Percentiles rank a stretch among this genome's conserved stretches.
Evolutionary conservation across 1,140 invertebrate species (phyloP).

Genomic region (Apis laboriosa): DNA sequence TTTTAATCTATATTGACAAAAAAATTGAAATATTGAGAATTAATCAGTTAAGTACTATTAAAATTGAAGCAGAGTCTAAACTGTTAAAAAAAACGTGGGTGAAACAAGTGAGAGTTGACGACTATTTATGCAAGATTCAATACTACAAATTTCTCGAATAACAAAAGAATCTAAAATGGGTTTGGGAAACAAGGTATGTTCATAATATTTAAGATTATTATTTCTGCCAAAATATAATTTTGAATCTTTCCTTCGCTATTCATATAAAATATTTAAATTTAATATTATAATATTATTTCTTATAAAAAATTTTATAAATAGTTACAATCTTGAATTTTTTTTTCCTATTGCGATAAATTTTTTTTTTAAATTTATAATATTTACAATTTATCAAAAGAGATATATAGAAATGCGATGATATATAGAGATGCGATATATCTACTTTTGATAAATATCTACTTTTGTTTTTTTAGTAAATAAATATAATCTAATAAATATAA

Average conservation of each 20-base stretch:
- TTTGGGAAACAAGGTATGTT: slow-evolving; percentile 52
- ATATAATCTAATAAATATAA: neutral
- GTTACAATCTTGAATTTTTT: no score
- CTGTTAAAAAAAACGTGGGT: neutral
- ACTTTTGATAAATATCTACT: neutral
- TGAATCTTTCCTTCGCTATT: neutral
- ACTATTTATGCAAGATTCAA: neutral
- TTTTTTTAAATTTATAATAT: neutral
- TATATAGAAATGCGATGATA: no score
- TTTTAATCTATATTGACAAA: neutral
- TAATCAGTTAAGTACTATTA: no score
- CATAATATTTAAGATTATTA: neutral
- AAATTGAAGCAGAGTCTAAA: neutral
- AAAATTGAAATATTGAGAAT: neutral
- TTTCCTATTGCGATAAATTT: neutral
- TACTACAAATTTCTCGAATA: no score
- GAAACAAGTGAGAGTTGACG: neutral
- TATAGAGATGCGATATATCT: no score
- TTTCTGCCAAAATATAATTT: no score
- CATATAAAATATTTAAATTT: neutral
- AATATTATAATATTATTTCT: neutral
- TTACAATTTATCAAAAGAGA: neutral
- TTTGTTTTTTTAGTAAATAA: neutral
- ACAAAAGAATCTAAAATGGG: slow-evolving; percentile 33
- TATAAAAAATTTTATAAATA: no score